Conservation (phyloP, 2,888 invertebrate species). For the Luperina testacea region DNA sequence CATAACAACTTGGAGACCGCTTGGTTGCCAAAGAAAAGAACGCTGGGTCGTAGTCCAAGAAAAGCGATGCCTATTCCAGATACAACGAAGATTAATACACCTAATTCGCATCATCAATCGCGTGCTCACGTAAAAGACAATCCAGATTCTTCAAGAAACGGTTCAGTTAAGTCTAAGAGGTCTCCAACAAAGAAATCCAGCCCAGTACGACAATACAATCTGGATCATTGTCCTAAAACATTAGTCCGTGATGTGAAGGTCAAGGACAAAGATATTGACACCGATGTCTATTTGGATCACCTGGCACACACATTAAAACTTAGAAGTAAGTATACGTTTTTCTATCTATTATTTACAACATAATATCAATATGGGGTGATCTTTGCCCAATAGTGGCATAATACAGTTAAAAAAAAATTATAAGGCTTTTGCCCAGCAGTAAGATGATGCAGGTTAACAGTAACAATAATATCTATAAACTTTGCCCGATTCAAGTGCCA, state of each 20-base stretch:
- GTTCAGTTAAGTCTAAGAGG: slow-evolving; percentile 62
- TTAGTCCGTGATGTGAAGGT: slow-evolving; percentile 74
- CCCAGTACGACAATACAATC: slow-evolving; percentile 63
- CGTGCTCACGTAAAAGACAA: slow-evolving; percentile 67
- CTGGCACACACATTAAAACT: slow-evolving; percentile 70
- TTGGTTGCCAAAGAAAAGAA: slow-evolving; percentile 72
- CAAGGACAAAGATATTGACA: slow-evolving; percentile 47
- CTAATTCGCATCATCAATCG: slow-evolving; percentile 62
- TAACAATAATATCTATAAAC: neutral
- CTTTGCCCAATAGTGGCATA: neutral
- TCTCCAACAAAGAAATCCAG: slow-evolving; percentile 69
- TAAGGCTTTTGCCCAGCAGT: neutral
- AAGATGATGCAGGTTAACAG: neutral
- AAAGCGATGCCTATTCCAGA: slow-evolving; percentile 72
- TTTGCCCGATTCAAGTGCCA: neutral
- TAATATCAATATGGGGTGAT: neutral
- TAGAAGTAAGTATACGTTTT: slow-evolving; percentile 76
- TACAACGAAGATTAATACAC: slow-evolving; percentile 64
- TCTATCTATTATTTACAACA: slow-evolving; percentile 48
- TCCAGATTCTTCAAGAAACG: slow-evolving; percentile 56
- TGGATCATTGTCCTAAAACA: slow-evolving; percentile 78
- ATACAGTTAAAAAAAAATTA: neutral
- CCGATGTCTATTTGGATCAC: slow-evolving; percentile 57
- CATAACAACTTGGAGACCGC: slow-evolving; percentile 66
- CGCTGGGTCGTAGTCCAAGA: slow-evolving; percentile 67